These are phyloP conservation scores for Austrofundulus limnaeus DNA, from an alignment of 2,113 vertebrate species.

Conservation along the genomic window DNA sequence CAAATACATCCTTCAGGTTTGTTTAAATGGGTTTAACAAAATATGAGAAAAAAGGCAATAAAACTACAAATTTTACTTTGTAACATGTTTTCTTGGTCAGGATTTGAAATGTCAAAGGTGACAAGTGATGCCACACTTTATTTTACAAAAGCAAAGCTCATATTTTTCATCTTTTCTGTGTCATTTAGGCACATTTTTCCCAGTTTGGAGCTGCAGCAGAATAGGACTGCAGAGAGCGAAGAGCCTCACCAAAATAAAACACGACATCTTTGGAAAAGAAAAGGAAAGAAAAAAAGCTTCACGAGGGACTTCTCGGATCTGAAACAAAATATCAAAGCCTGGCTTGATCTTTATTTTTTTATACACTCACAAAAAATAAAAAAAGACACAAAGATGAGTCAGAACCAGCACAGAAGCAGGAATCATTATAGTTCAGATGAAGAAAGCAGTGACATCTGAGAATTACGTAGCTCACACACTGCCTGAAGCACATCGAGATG, in stretches of 20 bases:
- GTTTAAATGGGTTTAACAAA: no score
- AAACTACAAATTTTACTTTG: no score
- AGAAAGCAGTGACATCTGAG: no score
- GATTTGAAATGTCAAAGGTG: no score
- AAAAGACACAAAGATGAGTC: constrained; percentile 37
- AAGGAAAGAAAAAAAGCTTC: constrained; percentile 40
- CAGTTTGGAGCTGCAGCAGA: constrained; percentile 57
- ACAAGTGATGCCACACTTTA: no score
- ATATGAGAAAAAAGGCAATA: no score
- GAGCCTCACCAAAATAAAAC: constrained; percentile 52
- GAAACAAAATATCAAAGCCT: constrained; percentile 45
- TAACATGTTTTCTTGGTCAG: no score
- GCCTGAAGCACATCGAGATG: no score
- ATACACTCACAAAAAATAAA: constrained; percentile 37
- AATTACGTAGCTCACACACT: no score
- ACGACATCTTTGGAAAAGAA: constrained; percentile 55
- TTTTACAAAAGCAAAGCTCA: constrained; percentile 9
- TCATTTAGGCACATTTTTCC: constrained; percentile 43
- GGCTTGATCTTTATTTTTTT: constrained; percentile 36
- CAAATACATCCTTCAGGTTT: no score
- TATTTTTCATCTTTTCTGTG: constrained; percentile 19
- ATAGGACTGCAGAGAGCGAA: constrained; percentile 37
- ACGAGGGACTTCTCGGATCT: constrained; percentile 32
- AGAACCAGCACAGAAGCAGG: not conserved
- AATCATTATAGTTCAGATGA: not conserved